Conservation (phyloP, 2,113 vertebrate genomes). For the Echinops telfairi region DNA sequence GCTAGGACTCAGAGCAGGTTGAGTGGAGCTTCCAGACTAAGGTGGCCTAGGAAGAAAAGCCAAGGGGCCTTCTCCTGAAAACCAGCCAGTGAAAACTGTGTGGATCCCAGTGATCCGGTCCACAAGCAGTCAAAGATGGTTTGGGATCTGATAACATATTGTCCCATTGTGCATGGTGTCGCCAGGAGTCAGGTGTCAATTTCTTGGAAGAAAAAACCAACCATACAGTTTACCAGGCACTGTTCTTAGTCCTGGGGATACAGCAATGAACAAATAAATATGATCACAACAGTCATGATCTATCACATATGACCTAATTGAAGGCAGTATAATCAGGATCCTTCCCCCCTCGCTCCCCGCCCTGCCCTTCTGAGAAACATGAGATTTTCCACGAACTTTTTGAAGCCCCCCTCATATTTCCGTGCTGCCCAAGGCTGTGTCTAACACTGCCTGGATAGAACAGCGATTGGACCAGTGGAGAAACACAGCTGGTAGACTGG, state of each 20-base stretch:
- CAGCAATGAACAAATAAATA: accelerated
- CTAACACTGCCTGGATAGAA: background rate
- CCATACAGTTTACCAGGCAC: too few species aligned
- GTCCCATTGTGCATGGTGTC: background rate
- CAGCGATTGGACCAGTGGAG: too few species aligned
- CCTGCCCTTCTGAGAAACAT: background rate
- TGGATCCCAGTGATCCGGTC: background rate
- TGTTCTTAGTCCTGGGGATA: too few species aligned
- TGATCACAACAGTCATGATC: accelerated
- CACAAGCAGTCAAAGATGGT: background rate
- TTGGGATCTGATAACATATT: background rate
- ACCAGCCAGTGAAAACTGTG: background rate
- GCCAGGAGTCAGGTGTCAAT: background rate
- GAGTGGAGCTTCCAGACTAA: background rate
- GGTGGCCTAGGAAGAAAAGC: background rate
- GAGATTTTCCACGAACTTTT: too few species aligned
- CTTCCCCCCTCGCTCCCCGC: accelerated
- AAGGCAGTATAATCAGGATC: background rate
- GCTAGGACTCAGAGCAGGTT: background rate
- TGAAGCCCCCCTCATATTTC: too few species aligned
- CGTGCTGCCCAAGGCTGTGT: background rate
- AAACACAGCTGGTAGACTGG: accelerated
- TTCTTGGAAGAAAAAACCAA: background rate
- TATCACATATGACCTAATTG: background rate
- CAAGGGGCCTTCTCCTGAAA: background rate